phyloP scores from a whole-genome alignment of 2,113 vertebrate species.

The Vulpes ferrilata region DNA sequence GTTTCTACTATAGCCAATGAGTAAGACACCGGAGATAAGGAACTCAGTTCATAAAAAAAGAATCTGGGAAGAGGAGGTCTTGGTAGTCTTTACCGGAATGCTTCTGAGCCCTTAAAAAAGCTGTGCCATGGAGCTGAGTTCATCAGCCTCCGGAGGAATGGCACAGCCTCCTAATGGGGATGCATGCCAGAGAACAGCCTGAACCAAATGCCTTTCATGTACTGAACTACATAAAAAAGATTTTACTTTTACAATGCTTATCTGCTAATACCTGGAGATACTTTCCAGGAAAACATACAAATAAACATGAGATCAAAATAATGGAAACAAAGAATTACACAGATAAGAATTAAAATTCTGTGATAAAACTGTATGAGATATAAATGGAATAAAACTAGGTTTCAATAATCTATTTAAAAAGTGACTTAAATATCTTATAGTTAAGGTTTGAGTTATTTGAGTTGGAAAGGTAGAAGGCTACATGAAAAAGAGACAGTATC shows the following conservation, averaged over 20 bases:
- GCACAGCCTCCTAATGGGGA: accelerated
- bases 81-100: not conserved
- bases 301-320: conserved; percentile 2
- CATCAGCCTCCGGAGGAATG: not conserved
- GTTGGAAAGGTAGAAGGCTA: not conserved
- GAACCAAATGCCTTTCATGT: not conserved
- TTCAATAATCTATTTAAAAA: not conserved
- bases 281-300: not conserved
- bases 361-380: not conserved
- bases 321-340: not conserved
- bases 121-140: not conserved
- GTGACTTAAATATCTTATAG: not conserved
- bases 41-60: not conserved
- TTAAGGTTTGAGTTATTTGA: not conserved
- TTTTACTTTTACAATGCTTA: not conserved
- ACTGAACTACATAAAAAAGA: not conserved
- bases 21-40: not conserved
- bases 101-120: not conserved
- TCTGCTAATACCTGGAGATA: not conserved
- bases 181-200: accelerated
- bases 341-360: not conserved
- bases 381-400: not conserved
- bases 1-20: not conserved
- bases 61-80: not conserved
- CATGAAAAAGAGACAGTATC: not conserved